Evolutionary conservation across 1,140 invertebrate species (phyloP).

Genomic region (Procambarus clarkii): DNA sequence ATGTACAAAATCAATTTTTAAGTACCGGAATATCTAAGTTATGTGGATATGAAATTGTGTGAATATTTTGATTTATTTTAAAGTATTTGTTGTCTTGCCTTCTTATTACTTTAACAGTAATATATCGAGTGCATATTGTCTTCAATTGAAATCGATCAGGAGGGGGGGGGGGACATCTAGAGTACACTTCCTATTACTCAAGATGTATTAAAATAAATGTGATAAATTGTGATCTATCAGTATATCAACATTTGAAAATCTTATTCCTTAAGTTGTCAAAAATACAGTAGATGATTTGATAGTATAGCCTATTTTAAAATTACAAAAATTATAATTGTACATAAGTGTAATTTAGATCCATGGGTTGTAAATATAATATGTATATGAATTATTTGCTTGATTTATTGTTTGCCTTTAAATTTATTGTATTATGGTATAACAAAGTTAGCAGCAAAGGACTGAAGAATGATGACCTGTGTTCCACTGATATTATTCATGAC

Average conservation of each 20-base stretch:
- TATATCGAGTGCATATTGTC: neutral
- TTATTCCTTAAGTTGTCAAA: constrained; percentile 18
- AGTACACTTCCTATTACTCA: constrained; percentile 46
- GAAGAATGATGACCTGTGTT: too few relatives aligned
- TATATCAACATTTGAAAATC: constrained; percentile 15
- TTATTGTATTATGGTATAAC: too few relatives aligned
- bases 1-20: neutral
- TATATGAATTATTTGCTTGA: neutral
- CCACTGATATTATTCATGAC: too few relatives aligned
- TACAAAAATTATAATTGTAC: constrained; percentile 13
- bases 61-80: neutral
- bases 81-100: neutral
- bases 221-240: constrained; percentile 51
- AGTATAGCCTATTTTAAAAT: constrained; percentile 13
- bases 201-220: constrained; percentile 34
- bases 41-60: neutral
- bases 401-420: neutral
- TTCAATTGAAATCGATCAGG: neutral
- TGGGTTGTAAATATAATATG: constrained; percentile 29
- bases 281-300: neutral
- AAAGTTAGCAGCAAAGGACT: too few relatives aligned
- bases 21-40: neutral
- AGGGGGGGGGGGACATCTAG: neutral
- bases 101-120: neutral
- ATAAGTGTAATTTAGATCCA: neutral